Evolutionary conservation across 2,888 invertebrate genomes (phyloP).

Genomic region (Nasonovia ribisnigri): DNA sequence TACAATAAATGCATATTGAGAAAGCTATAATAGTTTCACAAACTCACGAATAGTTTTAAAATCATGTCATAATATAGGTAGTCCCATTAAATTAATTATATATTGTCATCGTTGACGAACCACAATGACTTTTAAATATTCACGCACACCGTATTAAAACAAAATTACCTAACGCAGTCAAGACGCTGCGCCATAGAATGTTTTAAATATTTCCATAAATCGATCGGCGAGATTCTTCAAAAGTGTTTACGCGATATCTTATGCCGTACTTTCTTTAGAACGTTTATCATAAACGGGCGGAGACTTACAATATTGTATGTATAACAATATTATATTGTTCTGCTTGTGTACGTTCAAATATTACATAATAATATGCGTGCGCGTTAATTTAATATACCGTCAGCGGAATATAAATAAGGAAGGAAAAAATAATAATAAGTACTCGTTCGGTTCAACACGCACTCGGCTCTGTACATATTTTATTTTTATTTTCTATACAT

Average conservation of each 20-base stretch:
- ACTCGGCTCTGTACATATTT: background rate
- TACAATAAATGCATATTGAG: background rate
- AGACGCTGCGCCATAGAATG: background rate
- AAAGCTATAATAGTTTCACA: background rate
- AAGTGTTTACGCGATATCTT: background rate
- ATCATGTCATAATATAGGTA: background rate
- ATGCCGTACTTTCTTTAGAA: background rate
- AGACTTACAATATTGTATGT: background rate
- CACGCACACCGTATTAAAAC: background rate
- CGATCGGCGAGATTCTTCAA: background rate
- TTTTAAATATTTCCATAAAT: background rate
- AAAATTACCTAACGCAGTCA: background rate
- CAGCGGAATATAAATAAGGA: constrained; percentile 11
- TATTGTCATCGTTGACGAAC: background rate
- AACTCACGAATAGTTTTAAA: background rate
- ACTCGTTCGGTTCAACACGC: constrained; percentile 38
- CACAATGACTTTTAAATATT: background rate
- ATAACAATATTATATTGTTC: background rate
- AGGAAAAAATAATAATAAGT: constrained; percentile 2
- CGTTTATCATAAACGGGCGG: background rate
- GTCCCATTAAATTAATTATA: background rate
- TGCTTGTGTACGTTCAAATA: background rate
- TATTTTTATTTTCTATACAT: background rate
- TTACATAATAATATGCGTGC: background rate
- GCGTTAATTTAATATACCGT: constrained; percentile 27